Evolutionary conservation across 1,140 invertebrate species (phyloP), one percentile per base, ranked within the genome.

Genomic region (Dendroctonus ponderosae): DNA sequence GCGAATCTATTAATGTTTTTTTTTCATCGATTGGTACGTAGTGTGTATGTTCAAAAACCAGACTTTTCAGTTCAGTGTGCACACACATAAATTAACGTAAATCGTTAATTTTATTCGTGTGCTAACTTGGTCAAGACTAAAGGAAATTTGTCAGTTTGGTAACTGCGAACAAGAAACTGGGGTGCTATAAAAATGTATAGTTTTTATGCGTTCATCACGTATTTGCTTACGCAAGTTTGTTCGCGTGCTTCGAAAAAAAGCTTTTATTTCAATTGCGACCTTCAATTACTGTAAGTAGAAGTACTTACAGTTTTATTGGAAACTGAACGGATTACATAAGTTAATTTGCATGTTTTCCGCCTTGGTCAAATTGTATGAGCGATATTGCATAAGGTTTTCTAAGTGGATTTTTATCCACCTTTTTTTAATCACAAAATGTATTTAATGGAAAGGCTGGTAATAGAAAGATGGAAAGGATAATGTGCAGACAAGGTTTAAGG

Each of bases 201-300:
- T 56, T 56, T 56, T 56, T 56, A 38, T 40, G 11, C 9, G 38
- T 56, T 11, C 53, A 56, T 56, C 53, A 56, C 53, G 39, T 7
- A 38, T 39, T 40, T 12, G 43, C 8, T 46, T 46, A 12, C 12
- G 43, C 43, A 46, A 46, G 8, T 11, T 46, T 46, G 43, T 46
- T 46, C 43, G 43, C 43, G 12, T 11, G 12, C 43, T 46, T 46
- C 1, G 4, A 46, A 46, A 9, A 46, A 46, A 11, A 46, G 1
- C 26, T 26, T 46, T 9, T 46, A 46, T 46, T 9, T 12, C 43
- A 46, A 46, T 46, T 46, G 12, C 2, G 43, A 46, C 43, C 8
- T 12, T 46, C 8, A 46, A 11, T 46, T 11, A 46, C 5, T 46
- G 1, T 46, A 2, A n/a, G n/a, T n/a, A n/a, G n/a, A n/a, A n/a